Evolutionary conservation across 2,797 vertebrate genomes (phyloP), one percentile per base, ranked within the genome.

Genomic region (Oreochromis mossambicus): DNA sequence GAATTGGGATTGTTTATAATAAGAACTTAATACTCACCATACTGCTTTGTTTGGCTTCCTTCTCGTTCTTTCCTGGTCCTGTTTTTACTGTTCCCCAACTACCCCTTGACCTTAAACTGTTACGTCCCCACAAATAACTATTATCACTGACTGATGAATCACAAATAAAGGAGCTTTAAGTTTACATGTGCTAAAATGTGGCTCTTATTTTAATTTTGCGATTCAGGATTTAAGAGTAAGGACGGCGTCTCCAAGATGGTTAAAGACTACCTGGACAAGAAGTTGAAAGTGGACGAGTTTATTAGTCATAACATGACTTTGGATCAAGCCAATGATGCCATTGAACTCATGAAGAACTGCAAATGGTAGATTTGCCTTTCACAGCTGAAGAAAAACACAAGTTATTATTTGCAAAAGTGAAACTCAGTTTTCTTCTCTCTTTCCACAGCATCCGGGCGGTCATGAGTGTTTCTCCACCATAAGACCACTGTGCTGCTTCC

Each of bases 231-330:
- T 87, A 98, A 97, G 91, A 70, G 26, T 5, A 97, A 88, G 91
- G 96, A 97, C 6, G 91, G 87, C 3, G 92, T 98, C 8, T 95
- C 97, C 19, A 92, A 94, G 78, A 90, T 98, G 84, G 97, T 98
- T 43, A 83, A 88, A 61, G 96, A 97, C 78, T 97, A 97, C 92
- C 92, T 98, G 95, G 94, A 94, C 41, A 97, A 97, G 79, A 98
- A 96, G 85, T 82, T 98, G 89, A 96, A 95, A 92, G 50, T 98
- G 89, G 97, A 98, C 63, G 96, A 97, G 79, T 96, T 98, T 91
- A 97, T 98, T 90, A 98, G 96, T 9, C 97, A 98, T 82, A 96
- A 88, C 6, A 94, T 98, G 93, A 92, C 92, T 80, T 95, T 98
- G 85, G 89, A 95, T 26, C 92, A 97, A 77, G 92, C 98, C 91